Evolutionary conservation across 2,888 invertebrate species (phyloP).

Genomic region (Capitulum mitella): DNA sequence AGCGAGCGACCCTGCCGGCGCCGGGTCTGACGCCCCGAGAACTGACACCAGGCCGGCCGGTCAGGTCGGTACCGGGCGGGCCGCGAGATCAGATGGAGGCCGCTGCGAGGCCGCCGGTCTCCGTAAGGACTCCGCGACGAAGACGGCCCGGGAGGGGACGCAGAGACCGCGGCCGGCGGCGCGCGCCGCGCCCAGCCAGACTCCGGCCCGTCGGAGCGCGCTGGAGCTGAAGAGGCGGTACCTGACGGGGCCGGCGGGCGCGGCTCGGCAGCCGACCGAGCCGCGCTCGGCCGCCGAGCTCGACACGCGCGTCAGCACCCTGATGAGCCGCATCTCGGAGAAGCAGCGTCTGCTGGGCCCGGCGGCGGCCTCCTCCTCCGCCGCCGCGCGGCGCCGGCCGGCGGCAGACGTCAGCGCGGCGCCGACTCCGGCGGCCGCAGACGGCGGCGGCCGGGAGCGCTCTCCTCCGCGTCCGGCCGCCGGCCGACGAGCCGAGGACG

Average conservation of each 20-base stretch:
- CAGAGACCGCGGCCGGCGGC: neutral
- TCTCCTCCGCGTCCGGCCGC: too few relatives aligned
- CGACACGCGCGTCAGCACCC: slow-evolving; percentile 73
- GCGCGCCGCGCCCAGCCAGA: slow-evolving; percentile 54
- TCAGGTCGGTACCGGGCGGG: too few relatives aligned
- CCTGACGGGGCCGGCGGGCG: slow-evolving; percentile 56
- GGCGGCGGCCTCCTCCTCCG: neutral
- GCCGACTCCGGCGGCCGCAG: neutral
- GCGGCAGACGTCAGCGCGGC: neutral
- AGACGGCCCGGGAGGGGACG: neutral
- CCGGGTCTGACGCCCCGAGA: too few relatives aligned
- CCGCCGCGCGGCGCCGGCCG: neutral
- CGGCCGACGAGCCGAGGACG: too few relatives aligned
- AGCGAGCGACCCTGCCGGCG: too few relatives aligned
- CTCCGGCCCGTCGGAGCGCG: slow-evolving; percentile 80
- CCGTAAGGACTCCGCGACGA: neutral
- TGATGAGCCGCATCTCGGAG: slow-evolving; percentile 76
- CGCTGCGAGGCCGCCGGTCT: too few relatives aligned
- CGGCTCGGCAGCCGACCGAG: slow-evolving; percentile 30
- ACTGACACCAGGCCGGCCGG: too few relatives aligned
- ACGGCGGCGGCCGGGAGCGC: too few relatives aligned
- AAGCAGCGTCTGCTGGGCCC: slow-evolving; percentile 33
- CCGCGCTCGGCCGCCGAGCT: slow-evolving; percentile 51
- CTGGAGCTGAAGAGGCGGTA: slow-evolving; percentile 78
- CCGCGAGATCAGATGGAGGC: too few relatives aligned